phyloP scores from a whole-genome alignment of 2,888 invertebrate species.

The Pristionchus mayeri region DNA sequence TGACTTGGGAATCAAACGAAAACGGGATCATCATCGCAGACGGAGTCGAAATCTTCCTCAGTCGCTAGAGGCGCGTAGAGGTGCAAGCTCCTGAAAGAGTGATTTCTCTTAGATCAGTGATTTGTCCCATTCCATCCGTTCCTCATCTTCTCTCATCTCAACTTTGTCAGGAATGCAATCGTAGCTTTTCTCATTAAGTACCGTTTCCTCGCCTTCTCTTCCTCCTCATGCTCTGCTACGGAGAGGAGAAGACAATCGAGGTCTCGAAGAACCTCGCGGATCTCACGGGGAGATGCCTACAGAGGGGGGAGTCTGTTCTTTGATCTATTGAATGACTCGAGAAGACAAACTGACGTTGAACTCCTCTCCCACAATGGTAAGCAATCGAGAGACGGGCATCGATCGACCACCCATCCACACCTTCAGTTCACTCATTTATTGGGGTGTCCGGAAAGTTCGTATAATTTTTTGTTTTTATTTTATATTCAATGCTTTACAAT shows the following conservation, averaged over 20 bases:
- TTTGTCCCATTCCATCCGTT: too few species aligned
- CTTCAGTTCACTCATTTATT: neutral
- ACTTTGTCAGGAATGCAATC: neutral
- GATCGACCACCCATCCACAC: conserved; percentile 57
- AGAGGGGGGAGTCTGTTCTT: neutral
- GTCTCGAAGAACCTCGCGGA: conserved; percentile 55
- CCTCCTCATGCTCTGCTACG: conserved; percentile 41
- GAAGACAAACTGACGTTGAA: conserved; percentile 51
- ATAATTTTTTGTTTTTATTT: too few species aligned
- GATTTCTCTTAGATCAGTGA: too few species aligned
- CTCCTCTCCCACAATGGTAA: conserved; percentile 54
- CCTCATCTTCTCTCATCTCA: too few species aligned
- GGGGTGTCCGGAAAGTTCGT: too few species aligned
- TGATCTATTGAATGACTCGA: neutral
- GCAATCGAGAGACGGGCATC: conserved; percentile 54
- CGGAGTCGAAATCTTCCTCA: conserved; percentile 15
- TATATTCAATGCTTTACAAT: too few species aligned
- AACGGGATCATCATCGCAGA: neutral
- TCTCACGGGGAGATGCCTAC: conserved; percentile 56
- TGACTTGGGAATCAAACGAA: too few species aligned
- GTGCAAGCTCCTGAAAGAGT: neutral
- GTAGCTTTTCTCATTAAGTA: neutral
- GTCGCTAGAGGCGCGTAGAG: neutral
- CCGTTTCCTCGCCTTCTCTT: conserved; percentile 42
- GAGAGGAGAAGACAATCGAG: conserved; percentile 55